phyloP scores from a whole-genome alignment of 2,797 vertebrate species.

The Limnodromus scolopaceus region DNA sequence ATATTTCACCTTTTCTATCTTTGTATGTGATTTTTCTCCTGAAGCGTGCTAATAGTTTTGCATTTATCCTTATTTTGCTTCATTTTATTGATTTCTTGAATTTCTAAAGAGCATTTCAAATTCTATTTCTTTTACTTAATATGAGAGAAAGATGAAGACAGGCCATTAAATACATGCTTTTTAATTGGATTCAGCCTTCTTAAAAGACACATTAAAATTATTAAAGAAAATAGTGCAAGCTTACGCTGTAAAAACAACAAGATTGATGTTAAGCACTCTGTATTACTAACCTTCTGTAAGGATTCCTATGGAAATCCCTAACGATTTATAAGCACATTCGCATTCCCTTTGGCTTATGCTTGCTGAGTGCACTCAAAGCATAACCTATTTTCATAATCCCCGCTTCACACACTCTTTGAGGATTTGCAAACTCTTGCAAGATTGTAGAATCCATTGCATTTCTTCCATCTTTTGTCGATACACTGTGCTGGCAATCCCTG shows the following conservation, averaged over 20 bases:
- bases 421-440: constrained; percentile 10
- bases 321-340: not conserved
- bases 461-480: not conserved
- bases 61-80: not conserved
- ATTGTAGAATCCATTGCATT: not conserved
- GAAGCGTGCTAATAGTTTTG: not conserved
- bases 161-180: not conserved
- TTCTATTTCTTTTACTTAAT: not conserved
- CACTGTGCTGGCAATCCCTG: not conserved
- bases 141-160: not conserved
- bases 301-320: constrained; percentile 30
- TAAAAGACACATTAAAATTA: constrained; percentile 32
- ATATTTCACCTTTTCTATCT: not conserved
- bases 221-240: not conserved
- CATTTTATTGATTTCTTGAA: not conserved
- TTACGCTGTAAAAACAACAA: constrained; percentile 25
- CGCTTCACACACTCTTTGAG: constrained; percentile 9
- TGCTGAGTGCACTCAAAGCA: constrained; percentile 2
- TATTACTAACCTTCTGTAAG: constrained; percentile 25
- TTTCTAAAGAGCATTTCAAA: not conserved
- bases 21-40: not conserved
- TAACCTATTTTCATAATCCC: constrained; percentile 39
- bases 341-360: constrained; percentile 11
- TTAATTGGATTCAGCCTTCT: constrained; percentile 19
- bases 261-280: constrained; percentile 10